Base-by-base conservation (phyloP, 2,888 invertebrate species). In the Melolontha melolontha region DNA sequence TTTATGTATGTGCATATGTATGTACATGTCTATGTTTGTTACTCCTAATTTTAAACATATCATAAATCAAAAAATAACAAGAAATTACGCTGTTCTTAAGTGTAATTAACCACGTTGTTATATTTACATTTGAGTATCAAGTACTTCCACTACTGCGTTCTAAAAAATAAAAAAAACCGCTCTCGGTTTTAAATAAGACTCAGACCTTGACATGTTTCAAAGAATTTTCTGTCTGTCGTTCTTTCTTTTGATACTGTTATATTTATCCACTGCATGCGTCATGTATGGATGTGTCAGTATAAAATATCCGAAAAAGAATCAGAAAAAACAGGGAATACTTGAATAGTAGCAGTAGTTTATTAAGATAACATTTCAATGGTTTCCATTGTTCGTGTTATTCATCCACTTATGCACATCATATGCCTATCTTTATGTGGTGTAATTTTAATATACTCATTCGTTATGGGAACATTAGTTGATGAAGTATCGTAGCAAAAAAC, bases 141-240 rank as follows among this genome's bases (percentile, higher is more conserved):
- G 47, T 62, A 49, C 47, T 59, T 59, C 44, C 44, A 62, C 39
- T 34, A 42, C 22, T 47, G 12, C 47, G 39, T 10, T 27, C 2
- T 14, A 47, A 47, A 16, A 27, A 59, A 44, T 27, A 22, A 22
- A 8, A 59, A 62, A 62, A 62, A 14, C 59, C 39, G 29, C 34
- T 62, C 49, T 34, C 34, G 2, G 47, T 34, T 62, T 62, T 62
- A 62, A 62, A 62, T 62, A 62, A 62, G 59, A 5, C 47, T 47
- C 47, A 62, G 59, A 62, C 59, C 59, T 62, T 62, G 59, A 62
- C 59, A 62, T 62, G 59, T 62, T 62, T 62, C 59, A 34, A 29
- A 62, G 59, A 62, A 62, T 62, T 62, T 62, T 62, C 59, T 62
- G 47, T 62, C 47, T 62, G 47, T 62, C n/a, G 59, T 39, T 47